These are phyloP conservation scores for Bryconaethiops microstoma DNA, from an alignment of 2,797 vertebrate genomes.

Conservation along the genomic window DNA sequence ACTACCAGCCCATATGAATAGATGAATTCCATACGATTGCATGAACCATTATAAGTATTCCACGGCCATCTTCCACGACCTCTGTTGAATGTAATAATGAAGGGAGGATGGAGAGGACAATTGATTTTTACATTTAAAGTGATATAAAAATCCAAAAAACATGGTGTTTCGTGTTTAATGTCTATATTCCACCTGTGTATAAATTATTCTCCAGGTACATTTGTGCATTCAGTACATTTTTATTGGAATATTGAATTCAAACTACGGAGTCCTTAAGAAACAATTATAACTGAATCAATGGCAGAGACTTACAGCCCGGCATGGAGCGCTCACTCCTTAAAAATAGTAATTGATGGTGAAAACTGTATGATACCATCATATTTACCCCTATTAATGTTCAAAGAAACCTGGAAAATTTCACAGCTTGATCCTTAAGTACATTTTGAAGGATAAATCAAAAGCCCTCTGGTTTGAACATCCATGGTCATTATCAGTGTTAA, in stretches of 20 bases:
- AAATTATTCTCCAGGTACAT: background rate
- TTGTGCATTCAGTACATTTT: background rate
- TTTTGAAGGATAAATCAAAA: constrained; percentile 8
- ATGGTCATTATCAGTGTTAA: constrained; percentile 6
- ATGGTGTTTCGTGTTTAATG: too few species aligned
- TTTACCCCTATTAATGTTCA: background rate
- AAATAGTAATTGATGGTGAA: background rate
- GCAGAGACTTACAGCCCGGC: background rate
- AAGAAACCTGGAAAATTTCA: background rate
- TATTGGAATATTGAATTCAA: too few species aligned
- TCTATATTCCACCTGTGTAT: background rate
- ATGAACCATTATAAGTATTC: too few species aligned
- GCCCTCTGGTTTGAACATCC: constrained; percentile 11
- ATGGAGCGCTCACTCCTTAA: background rate
- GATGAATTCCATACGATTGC: too few species aligned
- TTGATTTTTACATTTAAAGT: too few species aligned
- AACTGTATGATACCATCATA: background rate
- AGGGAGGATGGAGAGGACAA: too few species aligned
- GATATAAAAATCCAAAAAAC: too few species aligned
- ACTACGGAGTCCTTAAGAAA: background rate
- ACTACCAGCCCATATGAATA: too few species aligned
- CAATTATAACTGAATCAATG: background rate
- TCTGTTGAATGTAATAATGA: too few species aligned
- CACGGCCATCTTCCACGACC: too few species aligned
- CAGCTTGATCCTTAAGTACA: background rate